Evolutionary conservation across 2,113 vertebrate genomes (phyloP).

Genomic region (Nycticorax nycticorax): DNA sequence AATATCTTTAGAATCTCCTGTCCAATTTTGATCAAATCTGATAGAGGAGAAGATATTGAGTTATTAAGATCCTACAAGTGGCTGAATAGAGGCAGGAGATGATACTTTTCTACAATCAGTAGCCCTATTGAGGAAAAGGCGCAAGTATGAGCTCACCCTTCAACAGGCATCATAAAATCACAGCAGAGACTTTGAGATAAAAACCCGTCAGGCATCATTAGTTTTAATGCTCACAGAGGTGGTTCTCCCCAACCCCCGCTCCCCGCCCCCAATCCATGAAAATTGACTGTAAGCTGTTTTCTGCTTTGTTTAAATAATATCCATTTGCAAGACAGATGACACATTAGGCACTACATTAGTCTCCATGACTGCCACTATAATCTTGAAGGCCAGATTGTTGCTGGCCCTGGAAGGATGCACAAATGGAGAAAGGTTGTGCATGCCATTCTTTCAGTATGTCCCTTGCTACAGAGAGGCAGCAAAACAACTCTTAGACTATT

Average conservation of each 20-base stretch:
- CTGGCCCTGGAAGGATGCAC: background rate
- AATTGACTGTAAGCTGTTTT: background rate
- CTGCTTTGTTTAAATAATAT: constrained; percentile 21
- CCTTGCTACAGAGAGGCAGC: background rate
- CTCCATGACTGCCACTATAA: background rate
- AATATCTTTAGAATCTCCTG: constrained; percentile 7
- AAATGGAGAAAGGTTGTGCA: background rate
- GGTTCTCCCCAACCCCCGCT: background rate
- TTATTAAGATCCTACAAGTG: background rate
- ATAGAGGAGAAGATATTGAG: constrained; percentile 17
- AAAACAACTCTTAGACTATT: background rate
- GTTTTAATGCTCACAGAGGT: constrained; percentile 9
- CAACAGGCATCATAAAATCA: background rate
- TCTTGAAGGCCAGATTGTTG: background rate
- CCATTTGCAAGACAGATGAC: constrained; percentile 19
- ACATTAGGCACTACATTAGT: background rate
- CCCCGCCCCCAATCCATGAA: background rate
- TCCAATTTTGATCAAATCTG: constrained; percentile 41
- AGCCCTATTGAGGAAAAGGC: background rate
- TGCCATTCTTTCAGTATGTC: background rate
- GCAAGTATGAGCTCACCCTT: constrained; percentile 23
- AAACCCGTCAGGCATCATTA: constrained; percentile 8
- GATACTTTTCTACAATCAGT: background rate
- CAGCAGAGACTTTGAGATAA: background rate
- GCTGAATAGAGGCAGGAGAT: constrained; percentile 7